Conservation (phyloP, 2,888 invertebrate genomes). For the Mimachlamys varia region DNA sequence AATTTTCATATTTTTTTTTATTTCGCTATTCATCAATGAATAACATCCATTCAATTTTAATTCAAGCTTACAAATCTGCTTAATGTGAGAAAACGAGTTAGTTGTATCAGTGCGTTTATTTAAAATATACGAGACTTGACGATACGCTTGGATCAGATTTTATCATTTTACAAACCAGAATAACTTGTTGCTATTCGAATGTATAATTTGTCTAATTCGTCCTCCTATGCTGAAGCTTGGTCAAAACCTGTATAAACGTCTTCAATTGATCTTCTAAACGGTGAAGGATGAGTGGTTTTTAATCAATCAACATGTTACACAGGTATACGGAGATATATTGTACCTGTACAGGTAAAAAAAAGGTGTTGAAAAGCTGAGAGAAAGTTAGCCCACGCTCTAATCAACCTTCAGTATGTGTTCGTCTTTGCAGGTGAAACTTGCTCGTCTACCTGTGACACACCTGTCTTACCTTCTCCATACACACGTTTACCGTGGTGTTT, state of each 20-base stretch:
- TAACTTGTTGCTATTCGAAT: not conserved
- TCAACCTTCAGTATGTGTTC: not conserved
- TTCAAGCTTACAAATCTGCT: not conserved
- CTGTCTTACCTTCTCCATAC: not conserved
- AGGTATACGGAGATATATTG: not conserved
- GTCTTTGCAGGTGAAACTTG: not conserved
- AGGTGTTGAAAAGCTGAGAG: slow-evolving; percentile 20
- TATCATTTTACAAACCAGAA: not conserved
- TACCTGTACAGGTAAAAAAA: slow-evolving; percentile 14
- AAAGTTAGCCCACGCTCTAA: not conserved
- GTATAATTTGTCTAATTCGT: not conserved
- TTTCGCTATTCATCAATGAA: too few relatives aligned
- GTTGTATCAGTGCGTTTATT: not conserved
- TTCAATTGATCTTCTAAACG: not conserved
- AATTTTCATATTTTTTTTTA: too few relatives aligned
- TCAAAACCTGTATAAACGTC: not conserved
- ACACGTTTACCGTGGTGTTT: not conserved
- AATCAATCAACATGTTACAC: not conserved
- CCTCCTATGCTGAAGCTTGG: not conserved
- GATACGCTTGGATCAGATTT: not conserved
- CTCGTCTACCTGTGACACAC: not conserved
- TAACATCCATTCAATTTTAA: not conserved
- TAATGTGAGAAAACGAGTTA: not conserved
- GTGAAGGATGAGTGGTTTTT: not conserved
- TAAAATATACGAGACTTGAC: not conserved